Evolutionary conservation across 2,888 invertebrate genomes (phyloP).

Genomic region (Scaptomyza polygonia): DNA sequence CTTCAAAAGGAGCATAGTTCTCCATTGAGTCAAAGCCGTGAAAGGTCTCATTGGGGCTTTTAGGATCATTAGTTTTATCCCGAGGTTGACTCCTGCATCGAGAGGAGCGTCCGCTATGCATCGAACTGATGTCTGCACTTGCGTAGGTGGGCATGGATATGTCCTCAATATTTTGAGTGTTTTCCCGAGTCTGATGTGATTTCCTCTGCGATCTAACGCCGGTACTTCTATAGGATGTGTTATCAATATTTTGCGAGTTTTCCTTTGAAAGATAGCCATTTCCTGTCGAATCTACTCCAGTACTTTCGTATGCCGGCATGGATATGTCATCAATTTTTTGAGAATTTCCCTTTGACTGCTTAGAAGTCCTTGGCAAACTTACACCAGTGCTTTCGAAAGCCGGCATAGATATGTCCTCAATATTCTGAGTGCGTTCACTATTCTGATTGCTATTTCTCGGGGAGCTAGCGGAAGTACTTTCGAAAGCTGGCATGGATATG

Average conservation of each 20-base stretch:
- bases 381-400: not conserved
- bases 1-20: conserved; percentile 54
- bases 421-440: not conserved
- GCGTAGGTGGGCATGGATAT: conserved; percentile 17
- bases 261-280: not conserved
- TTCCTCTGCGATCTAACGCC: not conserved
- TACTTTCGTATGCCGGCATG: conserved; percentile 13
- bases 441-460: not conserved
- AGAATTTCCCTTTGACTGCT: not conserved
- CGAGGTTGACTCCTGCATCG: conserved; percentile 12
- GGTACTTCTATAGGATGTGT: conserved; percentile 5
- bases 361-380: not conserved
- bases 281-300: conserved; percentile 14
- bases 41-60: conserved; percentile 5
- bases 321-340: not conserved
- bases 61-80: not conserved
- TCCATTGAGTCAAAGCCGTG: conserved; percentile 57
- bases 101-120: conserved; percentile 21
- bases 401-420: not conserved
- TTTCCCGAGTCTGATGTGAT: not conserved
- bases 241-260: conserved; percentile 15
- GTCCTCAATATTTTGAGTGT: conserved; percentile 21
- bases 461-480: too few relatives aligned
- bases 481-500: not conserved
- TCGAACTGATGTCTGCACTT: conserved; percentile 19